Evolutionary conservation across 2,797 vertebrate genomes (phyloP).

Genomic region (Microctenopoma lineatum): DNA sequence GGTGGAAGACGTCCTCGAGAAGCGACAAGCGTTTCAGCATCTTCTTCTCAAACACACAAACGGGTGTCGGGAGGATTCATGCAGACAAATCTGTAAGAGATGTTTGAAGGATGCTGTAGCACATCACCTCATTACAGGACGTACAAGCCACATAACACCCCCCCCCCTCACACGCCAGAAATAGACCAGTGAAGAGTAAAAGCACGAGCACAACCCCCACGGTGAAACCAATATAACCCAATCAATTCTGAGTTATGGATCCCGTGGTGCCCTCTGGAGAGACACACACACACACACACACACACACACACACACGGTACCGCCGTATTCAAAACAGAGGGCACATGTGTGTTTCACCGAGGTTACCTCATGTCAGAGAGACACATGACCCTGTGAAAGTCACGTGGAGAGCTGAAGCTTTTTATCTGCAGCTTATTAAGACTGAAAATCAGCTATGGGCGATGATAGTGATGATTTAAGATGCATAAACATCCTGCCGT

Average conservation of each 20-base stretch:
- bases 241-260: slow-evolving; percentile 78
- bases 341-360: slow-evolving; percentile 17
- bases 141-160: slow-evolving; percentile 4
- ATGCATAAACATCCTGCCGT: too few species aligned
- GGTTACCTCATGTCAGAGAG: slow-evolving; percentile 30
- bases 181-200: slow-evolving; percentile 44
- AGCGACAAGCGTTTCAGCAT: slow-evolving; percentile 17
- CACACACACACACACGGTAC: slow-evolving; percentile 23
- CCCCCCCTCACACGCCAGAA: slow-evolving; percentile 26
- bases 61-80: slow-evolving; percentile 45
- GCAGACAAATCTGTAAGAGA: too few species aligned
- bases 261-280: slow-evolving; percentile 29
- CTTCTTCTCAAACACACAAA: slow-evolving; percentile 6
- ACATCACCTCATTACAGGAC: not conserved
- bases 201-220: slow-evolving; percentile 40
- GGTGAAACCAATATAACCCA: slow-evolving; percentile 62
- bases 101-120: too few species aligned
- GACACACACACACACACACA: slow-evolving; percentile 17
- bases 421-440: slow-evolving; percentile 1
- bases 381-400: slow-evolving; percentile 1
- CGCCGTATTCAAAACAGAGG: slow-evolving; percentile 16
- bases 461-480: not conserved
- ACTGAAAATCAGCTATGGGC: not conserved
- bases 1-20: slow-evolving; percentile 9
- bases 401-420: not conserved